Evolutionary conservation across 1,140 invertebrate species (phyloP), one percentile per base, ranked within the genome.

Genomic region (Sycobia sp.): DNA sequence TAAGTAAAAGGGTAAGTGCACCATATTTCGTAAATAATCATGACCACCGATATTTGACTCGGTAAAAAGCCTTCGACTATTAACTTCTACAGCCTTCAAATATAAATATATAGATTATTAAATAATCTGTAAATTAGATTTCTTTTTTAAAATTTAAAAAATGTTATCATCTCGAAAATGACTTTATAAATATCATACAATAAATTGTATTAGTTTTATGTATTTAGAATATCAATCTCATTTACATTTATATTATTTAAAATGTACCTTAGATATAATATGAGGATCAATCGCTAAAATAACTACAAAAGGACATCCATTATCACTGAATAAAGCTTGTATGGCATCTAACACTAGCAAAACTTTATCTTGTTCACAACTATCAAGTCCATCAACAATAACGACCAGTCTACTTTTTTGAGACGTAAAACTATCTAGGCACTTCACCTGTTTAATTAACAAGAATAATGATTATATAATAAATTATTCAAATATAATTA

Each of bases 331-430:
- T 27, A 99, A 82, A 18, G 96, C 91, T 80, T 98, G 93, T 34
- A 99, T 91, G 3, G 95, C 94, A 83, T 98, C 97, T 20, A 99
- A 83, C 25, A 97, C 87, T 0, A 93, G 85, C 7, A 98, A 82
- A 16, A 98, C 96, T 80, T 97, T 95, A 72, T 97, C 95, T 76
- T 98, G 96, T 76, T 99, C 97, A 75, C 96, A 98, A 74, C 93
- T 97, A 80, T 99, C 97, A 66, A 99, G 79, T 1, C 97, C 97
- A 83, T 99, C 97, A 23, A 99, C 93, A 36, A 99, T 90, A 7
- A 98, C 90, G 2, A 99, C 96, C 47, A 98, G 79, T 47, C 96
- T 86, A 54, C 94, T 97, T 78, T 97, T 94, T 77, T 95, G 93
- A 11, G 88, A 86, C 39, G 90, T 94, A 76, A 97, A 96, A 46